These are phyloP conservation scores for Holacanthella duospinosa DNA, from an alignment of 2,888 invertebrate genomes.

Conservation along the genomic window DNA sequence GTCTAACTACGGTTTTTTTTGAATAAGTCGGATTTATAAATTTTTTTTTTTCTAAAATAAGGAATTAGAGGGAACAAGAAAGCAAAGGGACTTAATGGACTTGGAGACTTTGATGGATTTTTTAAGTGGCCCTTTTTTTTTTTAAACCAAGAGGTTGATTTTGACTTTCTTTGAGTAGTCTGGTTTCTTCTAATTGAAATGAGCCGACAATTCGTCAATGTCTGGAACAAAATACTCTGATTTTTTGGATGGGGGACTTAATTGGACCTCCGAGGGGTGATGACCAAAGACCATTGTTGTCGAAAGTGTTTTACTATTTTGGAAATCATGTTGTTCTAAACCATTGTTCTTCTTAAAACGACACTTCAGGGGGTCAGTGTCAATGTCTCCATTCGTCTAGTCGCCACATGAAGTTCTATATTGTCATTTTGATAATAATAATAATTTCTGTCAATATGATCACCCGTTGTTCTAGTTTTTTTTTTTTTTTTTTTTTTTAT, in stretches of 20 bases:
- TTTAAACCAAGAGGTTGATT: no score
- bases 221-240: background rate
- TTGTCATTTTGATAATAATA: background rate
- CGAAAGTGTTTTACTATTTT: background rate
- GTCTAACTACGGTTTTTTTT: no score
- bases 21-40: no score
- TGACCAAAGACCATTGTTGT: background rate
- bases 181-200: slow-evolving; percentile 2
- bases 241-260: background rate
- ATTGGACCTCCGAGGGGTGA: background rate
- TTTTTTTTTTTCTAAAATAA: background rate
- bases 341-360: background rate
- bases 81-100: background rate
- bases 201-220: background rate
- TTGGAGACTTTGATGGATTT: no score
- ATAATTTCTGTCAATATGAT: no score
- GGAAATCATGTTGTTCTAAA: background rate
- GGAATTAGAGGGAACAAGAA: background rate
- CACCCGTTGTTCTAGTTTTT: no score
- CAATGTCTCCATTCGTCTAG: slow-evolving; percentile 5
- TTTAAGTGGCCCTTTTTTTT: background rate
- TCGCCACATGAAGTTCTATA: background rate
- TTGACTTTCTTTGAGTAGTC: background rate
- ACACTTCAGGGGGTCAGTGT: background rate
- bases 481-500: no score